These are phyloP conservation scores for Anadara kagoshimensis DNA, from an alignment of 1,140 invertebrate genomes.

Conservation along the genomic window DNA sequence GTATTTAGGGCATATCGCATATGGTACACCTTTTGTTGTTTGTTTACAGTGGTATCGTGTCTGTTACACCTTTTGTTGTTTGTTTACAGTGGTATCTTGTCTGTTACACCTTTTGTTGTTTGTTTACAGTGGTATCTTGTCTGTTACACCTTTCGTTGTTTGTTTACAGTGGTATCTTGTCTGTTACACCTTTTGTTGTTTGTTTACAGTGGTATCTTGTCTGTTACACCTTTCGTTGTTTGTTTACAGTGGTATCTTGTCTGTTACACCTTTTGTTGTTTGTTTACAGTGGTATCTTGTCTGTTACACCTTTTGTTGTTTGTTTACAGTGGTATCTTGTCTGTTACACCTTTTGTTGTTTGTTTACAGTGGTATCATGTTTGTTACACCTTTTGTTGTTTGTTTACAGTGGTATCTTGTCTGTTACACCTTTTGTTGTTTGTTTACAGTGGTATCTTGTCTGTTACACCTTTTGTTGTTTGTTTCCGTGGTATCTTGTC, in stretches of 20 bases:
- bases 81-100: constrained; percentile 54
- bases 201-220: constrained; percentile 54
- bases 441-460: constrained; percentile 54
- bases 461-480: too few species aligned
- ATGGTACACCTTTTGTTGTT: background rate
- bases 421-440: too few species aligned
- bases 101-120: too few species aligned
- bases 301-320: too few species aligned
- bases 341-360: too few species aligned
- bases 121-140: constrained; percentile 54
- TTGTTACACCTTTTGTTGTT: too few species aligned
- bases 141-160: too few species aligned
- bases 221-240: too few species aligned
- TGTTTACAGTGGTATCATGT: constrained; percentile 56
- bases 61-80: too few species aligned
- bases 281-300: constrained; percentile 54
- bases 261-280: too few species aligned
- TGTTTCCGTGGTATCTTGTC: constrained; percentile 54
- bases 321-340: constrained; percentile 54
- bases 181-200: too few species aligned
- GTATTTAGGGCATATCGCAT: too few species aligned
- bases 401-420: constrained; percentile 54
- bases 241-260: constrained; percentile 54
- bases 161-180: constrained; percentile 54
- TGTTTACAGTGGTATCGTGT: constrained; percentile 47